Evolutionary conservation across 2,888 invertebrate species (phyloP).

Genomic region (Sinhomidia bicolor): DNA sequence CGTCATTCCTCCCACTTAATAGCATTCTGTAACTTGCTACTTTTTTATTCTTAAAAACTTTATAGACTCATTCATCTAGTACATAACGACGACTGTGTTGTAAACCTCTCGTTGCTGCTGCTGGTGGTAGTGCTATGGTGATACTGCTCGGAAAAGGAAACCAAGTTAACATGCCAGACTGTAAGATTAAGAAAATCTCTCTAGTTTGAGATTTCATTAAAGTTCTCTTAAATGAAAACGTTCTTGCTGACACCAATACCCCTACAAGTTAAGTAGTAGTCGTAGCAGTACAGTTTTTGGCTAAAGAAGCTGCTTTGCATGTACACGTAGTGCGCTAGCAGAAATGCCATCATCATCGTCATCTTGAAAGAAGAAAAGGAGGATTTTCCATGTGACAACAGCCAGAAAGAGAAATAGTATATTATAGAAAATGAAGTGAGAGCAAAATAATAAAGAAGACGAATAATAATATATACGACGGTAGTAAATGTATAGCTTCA

Average conservation of each 20-base stretch:
- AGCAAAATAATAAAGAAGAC: constrained; percentile 14
- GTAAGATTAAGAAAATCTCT: constrained; percentile 67
- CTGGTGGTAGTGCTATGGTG: no score
- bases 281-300: no score
- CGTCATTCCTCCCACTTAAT: constrained; percentile 17
- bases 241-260: constrained; percentile 61
- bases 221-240: constrained; percentile 60
- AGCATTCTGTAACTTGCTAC: constrained; percentile 14
- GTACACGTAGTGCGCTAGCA: no score
- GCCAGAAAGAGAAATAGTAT: constrained; percentile 28
- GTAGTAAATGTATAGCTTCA: not conserved
- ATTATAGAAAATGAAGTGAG: constrained; percentile 44
- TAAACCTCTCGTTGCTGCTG: no score
- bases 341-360: not conserved
- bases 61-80: constrained; percentile 6
- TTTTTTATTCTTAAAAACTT: not conserved
- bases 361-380: not conserved
- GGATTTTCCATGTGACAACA: constrained; percentile 30
- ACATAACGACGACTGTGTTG: no score
- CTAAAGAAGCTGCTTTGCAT: no score
- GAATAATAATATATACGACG: not conserved
- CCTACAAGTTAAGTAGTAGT: no score
- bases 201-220: constrained; percentile 68
- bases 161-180: constrained; percentile 51
- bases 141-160: not conserved